These are phyloP conservation scores for Lanius ludovicianus DNA, from an alignment of 2,113 vertebrate species.

Conservation along the genomic window DNA sequence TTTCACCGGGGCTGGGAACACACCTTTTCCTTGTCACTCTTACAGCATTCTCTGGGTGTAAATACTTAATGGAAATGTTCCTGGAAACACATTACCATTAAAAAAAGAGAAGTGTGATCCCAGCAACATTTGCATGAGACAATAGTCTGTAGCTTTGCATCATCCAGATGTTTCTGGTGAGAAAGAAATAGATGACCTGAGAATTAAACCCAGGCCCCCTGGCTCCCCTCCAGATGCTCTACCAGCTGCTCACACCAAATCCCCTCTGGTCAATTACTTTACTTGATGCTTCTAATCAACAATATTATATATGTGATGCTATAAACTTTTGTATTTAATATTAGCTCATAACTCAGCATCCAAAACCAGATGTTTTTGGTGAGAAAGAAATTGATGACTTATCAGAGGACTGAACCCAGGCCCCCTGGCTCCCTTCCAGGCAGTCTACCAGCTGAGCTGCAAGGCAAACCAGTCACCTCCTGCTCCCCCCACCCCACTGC, in stretches of 20 bases:
- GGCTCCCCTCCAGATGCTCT: constrained; percentile 74
- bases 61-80: constrained; percentile 41
- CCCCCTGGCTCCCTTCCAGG: constrained; percentile 65
- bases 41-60: neutral
- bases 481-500: neutral
- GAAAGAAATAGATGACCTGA: constrained; percentile 64
- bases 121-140: constrained; percentile 35
- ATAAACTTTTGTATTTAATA: constrained; percentile 82
- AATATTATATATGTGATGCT: constrained; percentile 80
- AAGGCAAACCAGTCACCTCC: constrained; percentile 20
- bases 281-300: constrained; percentile 81
- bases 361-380: constrained; percentile 80
- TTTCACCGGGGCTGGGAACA: fast-evolving
- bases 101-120: neutral
- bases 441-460: constrained; percentile 66
- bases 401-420: constrained; percentile 76
- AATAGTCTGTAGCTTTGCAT: constrained; percentile 44
- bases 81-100: neutral
- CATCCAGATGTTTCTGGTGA: constrained; percentile 69
- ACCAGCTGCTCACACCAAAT: constrained; percentile 73
- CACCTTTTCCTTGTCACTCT: neutral
- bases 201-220: constrained; percentile 70
- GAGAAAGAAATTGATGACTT: constrained; percentile 83
- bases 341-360: constrained; percentile 81
- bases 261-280: constrained; percentile 79